Conservation (phyloP, 53 echinoderm and acorn worm species). For the Hippasteria phrygiana region DNA sequence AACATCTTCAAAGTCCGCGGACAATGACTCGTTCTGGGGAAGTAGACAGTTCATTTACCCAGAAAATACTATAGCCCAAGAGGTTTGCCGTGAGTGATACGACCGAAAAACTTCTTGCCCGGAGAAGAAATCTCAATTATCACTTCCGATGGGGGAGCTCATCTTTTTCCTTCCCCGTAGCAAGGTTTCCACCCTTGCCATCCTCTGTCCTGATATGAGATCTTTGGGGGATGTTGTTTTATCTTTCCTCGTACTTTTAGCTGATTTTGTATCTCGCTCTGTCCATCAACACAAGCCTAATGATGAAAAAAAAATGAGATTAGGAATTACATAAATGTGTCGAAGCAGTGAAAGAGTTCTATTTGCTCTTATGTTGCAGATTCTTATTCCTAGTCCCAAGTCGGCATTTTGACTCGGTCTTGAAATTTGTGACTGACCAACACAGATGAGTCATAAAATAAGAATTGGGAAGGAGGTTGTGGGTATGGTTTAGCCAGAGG, state of each 20-base stretch:
- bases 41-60: background rate
- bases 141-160: constrained; percentile 8
- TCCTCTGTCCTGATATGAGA: background rate
- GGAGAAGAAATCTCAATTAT: constrained; percentile 1
- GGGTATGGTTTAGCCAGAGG: too few species aligned
- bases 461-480: too few species aligned
- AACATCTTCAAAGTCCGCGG: background rate
- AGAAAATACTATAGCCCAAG: background rate
- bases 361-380: too few species aligned
- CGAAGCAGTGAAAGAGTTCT: too few species aligned
- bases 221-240: background rate
- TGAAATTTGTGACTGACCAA: too few species aligned
- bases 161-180: background rate
- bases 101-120: background rate
- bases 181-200: background rate
- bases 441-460: too few species aligned
- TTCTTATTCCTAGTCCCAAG: too few species aligned
- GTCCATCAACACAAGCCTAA: too few species aligned
- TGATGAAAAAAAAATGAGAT: too few species aligned
- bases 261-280: background rate
- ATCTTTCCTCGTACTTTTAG: background rate
- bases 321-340: too few species aligned
- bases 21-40: background rate
- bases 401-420: too few species aligned
- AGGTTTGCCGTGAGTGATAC: background rate